phyloP scores from a whole-genome alignment of 1,140 invertebrate species.

The Pogonognathellus flavescens region DNA sequence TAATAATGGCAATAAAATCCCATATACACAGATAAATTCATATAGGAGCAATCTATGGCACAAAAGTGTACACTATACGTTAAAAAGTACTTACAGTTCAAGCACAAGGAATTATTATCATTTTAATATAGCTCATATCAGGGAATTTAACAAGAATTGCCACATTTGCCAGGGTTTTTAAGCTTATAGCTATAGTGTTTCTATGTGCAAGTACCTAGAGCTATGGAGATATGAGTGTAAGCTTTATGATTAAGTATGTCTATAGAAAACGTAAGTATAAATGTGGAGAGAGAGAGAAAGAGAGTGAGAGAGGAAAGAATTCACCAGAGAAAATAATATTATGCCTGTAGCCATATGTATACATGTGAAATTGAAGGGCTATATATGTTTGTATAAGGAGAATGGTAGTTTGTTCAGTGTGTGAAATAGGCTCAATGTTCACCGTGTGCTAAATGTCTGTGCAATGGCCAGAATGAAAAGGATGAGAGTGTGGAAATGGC shows the following conservation, averaged over 20 bases:
- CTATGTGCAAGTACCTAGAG: too few species aligned
- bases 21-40: too few species aligned
- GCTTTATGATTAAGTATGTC: constrained; percentile 26
- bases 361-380: neutral
- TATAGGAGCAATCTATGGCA: too few species aligned
- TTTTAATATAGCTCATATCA: too few species aligned
- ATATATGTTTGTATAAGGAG: neutral
- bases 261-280: neutral
- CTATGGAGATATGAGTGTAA: neutral
- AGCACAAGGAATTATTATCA: too few species aligned
- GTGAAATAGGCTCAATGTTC: neutral
- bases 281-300: too few species aligned
- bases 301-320: neutral
- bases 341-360: constrained; percentile 14
- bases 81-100: too few species aligned
- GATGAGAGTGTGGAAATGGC: constrained; percentile 29
- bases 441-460: constrained; percentile 34
- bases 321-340: neutral
- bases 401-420: neutral
- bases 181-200: too few species aligned
- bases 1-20: too few species aligned
- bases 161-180: too few species aligned
- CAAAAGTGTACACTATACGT: too few species aligned
- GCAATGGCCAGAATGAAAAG: constrained; percentile 26
- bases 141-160: too few species aligned